Base-by-base conservation (phyloP, 2,888 invertebrate genomes). In the Pycnomerus fuliginosus region DNA sequence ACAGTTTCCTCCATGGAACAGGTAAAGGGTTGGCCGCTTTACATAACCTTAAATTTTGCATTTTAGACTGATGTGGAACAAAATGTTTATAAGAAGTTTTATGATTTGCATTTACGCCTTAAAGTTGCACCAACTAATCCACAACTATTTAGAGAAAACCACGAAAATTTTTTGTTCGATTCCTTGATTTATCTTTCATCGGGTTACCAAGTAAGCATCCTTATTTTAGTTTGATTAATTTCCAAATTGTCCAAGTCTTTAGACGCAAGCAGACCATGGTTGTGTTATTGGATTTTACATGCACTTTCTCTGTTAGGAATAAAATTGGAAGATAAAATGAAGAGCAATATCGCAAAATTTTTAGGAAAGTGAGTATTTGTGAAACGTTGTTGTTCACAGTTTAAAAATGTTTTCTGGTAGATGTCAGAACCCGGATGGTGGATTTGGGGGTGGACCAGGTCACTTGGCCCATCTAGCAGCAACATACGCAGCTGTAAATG, bases 221-320 rank as follows among this genome's bases (percentile, higher is more conserved):
- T 20, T 16, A 32, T 28, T n/a, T 10, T 13, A 10, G 14, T 44
- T 28, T 35, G 38, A 24, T 38, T 44, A 35, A 44, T 52, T 65
- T 65, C 25, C 52, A 84, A n/a, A n/a, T n/a, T n/a, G n/a, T n/a
- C n/a, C n/a, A n/a, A n/a, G 82, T 83, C 84, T 64, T 75, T 99
- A 53, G 98, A 99, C 78, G 89, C 93, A 5, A 97, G 96, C 70
- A 82, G 96, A 60, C 86, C 98, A 3, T 99, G 99, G 99, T 76
- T 98, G 48, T 85, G 93, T 61, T 99, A 96, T 69, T 99, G 99
- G 99, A 92, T 91, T 50, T 71, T 97, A 20, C 95, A 99, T 74
- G 83, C 92, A 3, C 76, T 98, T 22, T 85, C 89, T 68, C 74
- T 97, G 50, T 72, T 94, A 20, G 83, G 82, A 49, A 79, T 80